A percentile compares a stretch with the other conserved stretches of the same genome.
These are phyloP conservation scores for Acipenser oxyrinchus DNA, from an alignment of 2,797 vertebrate genomes.

Conservation along the genomic window DNA sequence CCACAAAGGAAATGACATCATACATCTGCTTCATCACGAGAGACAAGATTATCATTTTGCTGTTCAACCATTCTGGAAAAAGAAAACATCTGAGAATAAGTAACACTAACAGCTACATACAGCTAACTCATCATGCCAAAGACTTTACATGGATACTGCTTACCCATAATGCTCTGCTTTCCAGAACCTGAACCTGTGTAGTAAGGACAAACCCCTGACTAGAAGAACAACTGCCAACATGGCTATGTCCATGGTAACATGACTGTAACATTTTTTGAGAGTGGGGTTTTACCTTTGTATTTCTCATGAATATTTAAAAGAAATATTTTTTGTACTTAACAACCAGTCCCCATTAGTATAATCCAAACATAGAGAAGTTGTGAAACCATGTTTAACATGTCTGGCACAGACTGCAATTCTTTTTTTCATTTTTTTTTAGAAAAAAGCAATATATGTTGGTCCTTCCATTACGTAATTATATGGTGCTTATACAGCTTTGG, in stretches of 20 bases:
- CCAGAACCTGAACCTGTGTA: slow-evolving; percentile 52
- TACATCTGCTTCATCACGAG: slow-evolving; percentile 32
- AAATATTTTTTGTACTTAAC: slow-evolving; percentile 12
- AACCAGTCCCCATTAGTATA: no score
- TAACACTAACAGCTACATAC: slow-evolving; percentile 47
- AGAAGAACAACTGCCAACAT: slow-evolving; percentile 20
- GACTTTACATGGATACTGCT: slow-evolving; percentile 50
- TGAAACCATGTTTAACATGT: slow-evolving; percentile 18
- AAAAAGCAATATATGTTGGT: slow-evolving; percentile 33
- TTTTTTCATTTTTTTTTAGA: slow-evolving; percentile 32
- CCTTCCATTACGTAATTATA: slow-evolving; percentile 39
- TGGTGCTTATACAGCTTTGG: slow-evolving; percentile 37
- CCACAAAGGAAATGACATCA: slow-evolving; percentile 20
- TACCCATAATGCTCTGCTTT: slow-evolving; percentile 45
- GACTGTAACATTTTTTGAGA: slow-evolving; percentile 48
- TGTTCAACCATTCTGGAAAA: slow-evolving; percentile 8
- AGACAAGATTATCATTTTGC: slow-evolving; percentile 11
- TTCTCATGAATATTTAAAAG: slow-evolving; percentile 18
- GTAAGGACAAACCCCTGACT: slow-evolving; percentile 24
- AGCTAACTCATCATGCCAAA: slow-evolving; percentile 94
- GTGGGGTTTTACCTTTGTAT: slow-evolving; percentile 27
- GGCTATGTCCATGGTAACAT: slow-evolving; percentile 31
- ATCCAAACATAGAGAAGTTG: slow-evolving; percentile 5
- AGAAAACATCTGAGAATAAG: slow-evolving; percentile 5
- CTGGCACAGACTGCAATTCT: slow-evolving; percentile 29